phyloP scores from a whole-genome alignment of 2,888 invertebrate species.

The Panzeria rudis region DNA sequence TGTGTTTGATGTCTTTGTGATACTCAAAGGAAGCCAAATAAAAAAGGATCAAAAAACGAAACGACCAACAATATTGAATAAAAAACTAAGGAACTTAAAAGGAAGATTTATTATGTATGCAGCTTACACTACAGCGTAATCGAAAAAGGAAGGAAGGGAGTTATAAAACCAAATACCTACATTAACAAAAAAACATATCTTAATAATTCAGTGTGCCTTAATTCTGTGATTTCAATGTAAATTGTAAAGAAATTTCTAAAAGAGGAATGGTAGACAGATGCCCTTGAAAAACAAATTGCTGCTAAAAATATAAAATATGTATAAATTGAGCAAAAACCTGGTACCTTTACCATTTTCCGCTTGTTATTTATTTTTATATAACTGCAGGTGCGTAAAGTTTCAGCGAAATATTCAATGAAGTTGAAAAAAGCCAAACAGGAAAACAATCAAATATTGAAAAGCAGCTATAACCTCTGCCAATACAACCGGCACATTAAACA shows the following conservation, averaged over 20 bases:
- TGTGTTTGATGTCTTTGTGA: not conserved
- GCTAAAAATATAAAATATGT: not conserved
- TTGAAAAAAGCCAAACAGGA: constrained; percentile 23
- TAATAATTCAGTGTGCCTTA: not conserved
- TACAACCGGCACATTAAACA: constrained; percentile 12
- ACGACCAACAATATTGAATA: not conserved
- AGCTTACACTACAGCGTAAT: too few species aligned
- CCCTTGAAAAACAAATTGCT: not conserved
- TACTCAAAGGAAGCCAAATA: not conserved
- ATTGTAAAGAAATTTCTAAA: not conserved
- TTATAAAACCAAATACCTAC: not conserved
- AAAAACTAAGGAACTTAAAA: not conserved
- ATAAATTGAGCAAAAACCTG: not conserved
- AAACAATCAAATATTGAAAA: constrained; percentile 31
- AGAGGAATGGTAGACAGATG: not conserved
- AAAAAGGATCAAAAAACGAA: not conserved
- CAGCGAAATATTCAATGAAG: too few species aligned
- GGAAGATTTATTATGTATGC: not conserved
- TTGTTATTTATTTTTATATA: too few species aligned
- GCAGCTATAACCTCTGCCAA: too few species aligned
- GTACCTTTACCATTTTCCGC: too few species aligned
- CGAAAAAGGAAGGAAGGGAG: not conserved
- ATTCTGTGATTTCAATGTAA: not conserved
- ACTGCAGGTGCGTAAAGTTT: too few species aligned
- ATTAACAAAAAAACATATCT: not conserved